A percentile compares a stretch with the other conserved stretches of the same genome.
Conservation (phyloP, 1,140 invertebrate genomes). For the Pinna nobilis region DNA sequence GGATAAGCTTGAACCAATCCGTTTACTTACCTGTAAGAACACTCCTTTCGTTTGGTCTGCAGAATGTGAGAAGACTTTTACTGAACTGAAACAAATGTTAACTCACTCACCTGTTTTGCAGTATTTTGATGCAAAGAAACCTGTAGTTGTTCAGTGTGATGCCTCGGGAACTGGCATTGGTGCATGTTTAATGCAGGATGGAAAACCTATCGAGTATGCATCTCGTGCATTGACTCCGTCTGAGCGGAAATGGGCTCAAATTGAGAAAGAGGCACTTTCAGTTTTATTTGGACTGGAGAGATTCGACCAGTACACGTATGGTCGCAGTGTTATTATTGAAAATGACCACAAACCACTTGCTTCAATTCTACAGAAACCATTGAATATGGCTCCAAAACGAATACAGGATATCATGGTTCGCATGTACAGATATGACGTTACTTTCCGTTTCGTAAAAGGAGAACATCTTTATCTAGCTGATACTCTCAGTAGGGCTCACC, state of each 20-base stretch:
- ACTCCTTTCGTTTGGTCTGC: slow-evolving; percentile 17
- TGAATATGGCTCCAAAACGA: slow-evolving; percentile 33
- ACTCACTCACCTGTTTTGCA: slow-evolving; percentile 18
- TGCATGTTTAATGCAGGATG: slow-evolving; percentile 73
- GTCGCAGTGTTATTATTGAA: slow-evolving; percentile 56
- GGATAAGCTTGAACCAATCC: slow-evolving; percentile 44
- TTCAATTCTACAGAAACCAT: slow-evolving; percentile 69
- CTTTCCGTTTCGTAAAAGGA: slow-evolving; percentile 38
- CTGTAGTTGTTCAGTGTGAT: slow-evolving; percentile 38
- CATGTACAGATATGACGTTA: slow-evolving; percentile 41
- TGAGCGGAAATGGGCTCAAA: slow-evolving; percentile 73
- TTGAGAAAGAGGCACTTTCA: slow-evolving; percentile 71
- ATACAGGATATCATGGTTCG: slow-evolving; percentile 42
- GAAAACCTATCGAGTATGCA: slow-evolving; percentile 74
- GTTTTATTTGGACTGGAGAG: slow-evolving; percentile 72
- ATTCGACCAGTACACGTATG: slow-evolving; percentile 59
- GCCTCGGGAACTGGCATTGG: slow-evolving; percentile 66
- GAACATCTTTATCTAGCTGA: slow-evolving; percentile 40
- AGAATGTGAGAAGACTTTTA: slow-evolving; percentile 32
- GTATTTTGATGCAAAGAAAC: slow-evolving; percentile 33
- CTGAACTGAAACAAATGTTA: slow-evolving; percentile 27
- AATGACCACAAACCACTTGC: slow-evolving; percentile 57
- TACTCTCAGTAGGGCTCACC: slow-evolving; percentile 35
- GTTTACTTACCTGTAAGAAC: slow-evolving; percentile 5
- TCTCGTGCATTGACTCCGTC: slow-evolving; percentile 68